Conservation (phyloP, 2,797 vertebrate species). For the Pipistrellus kuhlii region DNA sequence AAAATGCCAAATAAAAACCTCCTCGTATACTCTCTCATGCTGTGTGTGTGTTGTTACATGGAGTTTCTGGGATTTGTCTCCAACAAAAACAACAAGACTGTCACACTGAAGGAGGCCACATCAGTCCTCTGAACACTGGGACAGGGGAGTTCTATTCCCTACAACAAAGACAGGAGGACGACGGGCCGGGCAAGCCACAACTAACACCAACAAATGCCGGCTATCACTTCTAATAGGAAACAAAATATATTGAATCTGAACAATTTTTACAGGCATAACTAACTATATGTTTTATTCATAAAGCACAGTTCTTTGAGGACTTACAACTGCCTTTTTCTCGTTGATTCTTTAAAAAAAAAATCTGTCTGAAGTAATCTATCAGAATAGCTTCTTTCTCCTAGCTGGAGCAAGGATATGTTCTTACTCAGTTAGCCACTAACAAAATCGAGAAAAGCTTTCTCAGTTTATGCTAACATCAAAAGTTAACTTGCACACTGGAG, state of each 20-base stretch:
- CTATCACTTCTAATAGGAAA: conserved; percentile 5
- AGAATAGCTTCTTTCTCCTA: not conserved
- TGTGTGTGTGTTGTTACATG: conserved; percentile 65
- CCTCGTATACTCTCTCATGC: conserved; percentile 67
- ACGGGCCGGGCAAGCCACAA: not conserved
- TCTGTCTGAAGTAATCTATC: not conserved
- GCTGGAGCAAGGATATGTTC: not conserved
- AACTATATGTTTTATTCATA: not conserved
- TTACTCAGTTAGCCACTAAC: not conserved
- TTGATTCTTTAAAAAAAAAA: not conserved
- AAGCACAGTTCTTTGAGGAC: not conserved
- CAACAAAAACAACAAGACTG: conserved; percentile 76
- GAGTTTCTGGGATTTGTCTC: conserved; percentile 78
- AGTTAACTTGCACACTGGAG: not conserved
- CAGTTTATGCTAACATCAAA: not conserved
- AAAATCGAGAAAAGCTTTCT: conserved; percentile 22
- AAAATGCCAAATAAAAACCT: conserved; percentile 83
- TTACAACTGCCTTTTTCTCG: not conserved
- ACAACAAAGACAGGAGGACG: conserved; percentile 39
- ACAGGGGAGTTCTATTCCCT: conserved; percentile 28
- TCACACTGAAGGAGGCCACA: conserved; percentile 36
- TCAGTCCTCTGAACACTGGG: conserved; percentile 51
- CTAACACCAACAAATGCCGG: conserved; percentile 37
- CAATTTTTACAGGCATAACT: conserved; percentile 20
- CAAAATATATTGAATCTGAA: conserved; percentile 14